Percentiles rank a stretch among this genome's conserved stretches.
Conservation (phyloP, 2,797 vertebrate species). For the Prionace glauca region DNA sequence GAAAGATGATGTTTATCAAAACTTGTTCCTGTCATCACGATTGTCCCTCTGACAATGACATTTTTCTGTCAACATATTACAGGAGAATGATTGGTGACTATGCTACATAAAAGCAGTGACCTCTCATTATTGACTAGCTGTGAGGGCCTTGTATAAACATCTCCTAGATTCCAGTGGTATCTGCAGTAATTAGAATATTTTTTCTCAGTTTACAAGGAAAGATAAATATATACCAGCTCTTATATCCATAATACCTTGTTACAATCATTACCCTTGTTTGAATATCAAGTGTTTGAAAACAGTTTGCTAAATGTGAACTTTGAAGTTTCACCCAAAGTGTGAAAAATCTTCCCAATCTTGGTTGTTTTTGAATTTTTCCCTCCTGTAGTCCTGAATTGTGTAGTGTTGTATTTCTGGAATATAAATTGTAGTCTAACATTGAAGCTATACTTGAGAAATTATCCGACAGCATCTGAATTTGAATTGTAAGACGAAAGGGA, state of each 20-base stretch:
- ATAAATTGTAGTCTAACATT: background rate
- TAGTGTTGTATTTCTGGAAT: background rate
- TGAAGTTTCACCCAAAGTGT: background rate
- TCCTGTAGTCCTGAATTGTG: background rate
- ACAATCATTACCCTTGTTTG: background rate
- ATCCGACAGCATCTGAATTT: background rate
- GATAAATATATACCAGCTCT: background rate
- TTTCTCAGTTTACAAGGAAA: background rate
- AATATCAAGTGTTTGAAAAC: background rate
- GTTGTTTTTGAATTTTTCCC: background rate
- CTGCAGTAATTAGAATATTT: conserved; percentile 20
- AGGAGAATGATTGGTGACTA: conserved; percentile 61
- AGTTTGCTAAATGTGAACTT: background rate
- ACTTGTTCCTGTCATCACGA: conserved; percentile 65
- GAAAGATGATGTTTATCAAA: conserved; percentile 74
- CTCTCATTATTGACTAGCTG: background rate
- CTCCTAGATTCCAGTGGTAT: background rate
- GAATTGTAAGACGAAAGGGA: background rate
- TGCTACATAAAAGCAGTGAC: background rate
- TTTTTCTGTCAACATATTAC: conserved; percentile 56
- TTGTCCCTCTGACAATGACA: conserved; percentile 64
- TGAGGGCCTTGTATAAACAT: background rate
- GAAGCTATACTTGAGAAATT: background rate
- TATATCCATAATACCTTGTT: background rate
- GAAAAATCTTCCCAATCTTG: too few relatives aligned